Percentiles rank a stretch among this genome's conserved stretches.
phyloP scores from a whole-genome alignment of 2,113 vertebrate species.

The Pachycephala philippinensis region DNA sequence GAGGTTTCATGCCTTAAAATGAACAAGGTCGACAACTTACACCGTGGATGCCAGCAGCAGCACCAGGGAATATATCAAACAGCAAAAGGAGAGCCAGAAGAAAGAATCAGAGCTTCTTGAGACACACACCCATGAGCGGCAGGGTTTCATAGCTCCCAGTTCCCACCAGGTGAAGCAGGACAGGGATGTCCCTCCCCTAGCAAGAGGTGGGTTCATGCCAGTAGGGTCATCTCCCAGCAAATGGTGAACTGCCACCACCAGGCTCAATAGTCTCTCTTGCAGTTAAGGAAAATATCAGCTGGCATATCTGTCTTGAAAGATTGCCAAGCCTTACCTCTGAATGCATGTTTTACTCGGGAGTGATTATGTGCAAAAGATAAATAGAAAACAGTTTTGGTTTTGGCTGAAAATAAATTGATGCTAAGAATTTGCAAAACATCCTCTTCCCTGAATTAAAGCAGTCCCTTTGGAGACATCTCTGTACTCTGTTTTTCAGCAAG shows the following conservation, averaged over 20 bases:
- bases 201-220: not conserved
- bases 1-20: not conserved
- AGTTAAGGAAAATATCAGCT: not conserved
- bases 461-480: not conserved
- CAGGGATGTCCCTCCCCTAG: not conserved
- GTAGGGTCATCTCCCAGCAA: not conserved
- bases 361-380: not conserved
- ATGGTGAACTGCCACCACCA: not conserved
- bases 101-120: not conserved
- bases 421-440: conserved; percentile 1
- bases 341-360: not conserved
- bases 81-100: not conserved
- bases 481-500: not conserved
- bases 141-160: not conserved
- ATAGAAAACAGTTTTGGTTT: conserved; percentile 8
- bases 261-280: not conserved
- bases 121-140: not conserved
- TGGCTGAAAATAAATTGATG: not conserved
- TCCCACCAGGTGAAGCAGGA: not conserved
- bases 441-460: not conserved
- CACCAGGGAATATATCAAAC: not conserved
- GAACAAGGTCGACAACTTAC: not conserved
- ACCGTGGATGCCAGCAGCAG: not conserved
- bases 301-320: not conserved
- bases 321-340: not conserved